Conservation (phyloP, 2,797 vertebrate species). For the Sarcophilus harrisii region DNA sequence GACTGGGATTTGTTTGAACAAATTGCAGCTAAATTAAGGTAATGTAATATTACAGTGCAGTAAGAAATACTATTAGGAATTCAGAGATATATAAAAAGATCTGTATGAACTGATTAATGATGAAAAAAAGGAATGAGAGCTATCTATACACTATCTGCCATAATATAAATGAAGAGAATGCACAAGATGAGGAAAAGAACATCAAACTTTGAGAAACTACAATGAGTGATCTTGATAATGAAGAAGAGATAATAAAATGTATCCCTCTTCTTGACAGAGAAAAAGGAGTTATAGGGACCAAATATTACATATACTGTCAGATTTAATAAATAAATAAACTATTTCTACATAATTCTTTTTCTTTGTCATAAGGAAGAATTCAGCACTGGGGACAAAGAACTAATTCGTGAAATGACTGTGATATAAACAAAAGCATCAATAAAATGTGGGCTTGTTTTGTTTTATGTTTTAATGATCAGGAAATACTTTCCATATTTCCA, state of each 20-base stretch:
- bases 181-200: neutral
- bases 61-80: neutral
- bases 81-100: neutral
- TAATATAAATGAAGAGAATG: neutral
- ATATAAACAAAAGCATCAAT: neutral
- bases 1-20: neutral
- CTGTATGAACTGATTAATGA: neutral
- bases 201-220: neutral
- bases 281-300: neutral
- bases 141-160: neutral
- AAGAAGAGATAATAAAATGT: neutral
- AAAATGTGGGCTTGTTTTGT: neutral
- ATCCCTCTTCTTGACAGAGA: neutral
- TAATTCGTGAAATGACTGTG: neutral
- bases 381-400: neutral
- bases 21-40: neutral
- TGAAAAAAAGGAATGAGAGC: neutral
- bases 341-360: neutral
- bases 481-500: neutral
- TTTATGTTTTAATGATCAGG: neutral
- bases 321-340: neutral
- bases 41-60: neutral
- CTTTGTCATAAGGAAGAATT: neutral
- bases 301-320: neutral
- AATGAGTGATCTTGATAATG: neutral